These are phyloP conservation scores for Trichonephila clavipes DNA, from an alignment of 1,140 invertebrate genomes.

Conservation along the genomic window DNA sequence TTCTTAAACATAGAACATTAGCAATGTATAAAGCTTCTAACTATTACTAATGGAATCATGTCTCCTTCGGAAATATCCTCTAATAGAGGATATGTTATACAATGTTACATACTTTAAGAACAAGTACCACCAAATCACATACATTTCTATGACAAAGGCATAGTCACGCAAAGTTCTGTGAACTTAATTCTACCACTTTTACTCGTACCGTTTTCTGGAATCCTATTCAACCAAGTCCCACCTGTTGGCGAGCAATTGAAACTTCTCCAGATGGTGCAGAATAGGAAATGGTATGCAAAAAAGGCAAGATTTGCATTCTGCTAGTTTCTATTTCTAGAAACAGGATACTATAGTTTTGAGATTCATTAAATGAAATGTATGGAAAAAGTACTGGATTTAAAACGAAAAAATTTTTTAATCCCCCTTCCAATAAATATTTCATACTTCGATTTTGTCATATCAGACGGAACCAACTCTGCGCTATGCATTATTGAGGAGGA, in stretches of 20 bases:
- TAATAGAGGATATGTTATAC: no score
- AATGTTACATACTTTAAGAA: no score
- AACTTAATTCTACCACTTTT: not conserved
- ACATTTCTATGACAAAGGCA: no score
- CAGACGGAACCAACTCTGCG: slow-evolving; percentile 6
- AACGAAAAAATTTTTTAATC: slow-evolving; percentile 27
- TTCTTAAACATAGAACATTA: no score
- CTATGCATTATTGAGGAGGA: slow-evolving; percentile 48
- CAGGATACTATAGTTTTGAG: not conserved
- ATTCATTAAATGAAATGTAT: slow-evolving; percentile 69
- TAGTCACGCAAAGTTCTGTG: no score
- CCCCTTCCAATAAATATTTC: slow-evolving; percentile 59
- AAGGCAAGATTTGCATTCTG: slow-evolving; percentile 46
- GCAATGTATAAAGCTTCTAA: no score
- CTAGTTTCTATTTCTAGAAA: slow-evolving; percentile 43
- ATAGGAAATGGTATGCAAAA: slow-evolving; percentile 54
- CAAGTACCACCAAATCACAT: no score
- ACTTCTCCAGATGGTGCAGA: slow-evolving; percentile 13
- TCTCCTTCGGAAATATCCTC: no score
- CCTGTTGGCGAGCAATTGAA: slow-evolving; percentile 25
- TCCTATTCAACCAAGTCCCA: not conserved
- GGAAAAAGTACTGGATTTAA: not conserved
- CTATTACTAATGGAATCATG: no score
- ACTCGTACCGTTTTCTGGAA: not conserved
- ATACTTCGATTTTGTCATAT: slow-evolving; percentile 16